Evolutionary conservation across 1,140 invertebrate species (phyloP).

Genomic region (Zaprionus vittiger): DNA sequence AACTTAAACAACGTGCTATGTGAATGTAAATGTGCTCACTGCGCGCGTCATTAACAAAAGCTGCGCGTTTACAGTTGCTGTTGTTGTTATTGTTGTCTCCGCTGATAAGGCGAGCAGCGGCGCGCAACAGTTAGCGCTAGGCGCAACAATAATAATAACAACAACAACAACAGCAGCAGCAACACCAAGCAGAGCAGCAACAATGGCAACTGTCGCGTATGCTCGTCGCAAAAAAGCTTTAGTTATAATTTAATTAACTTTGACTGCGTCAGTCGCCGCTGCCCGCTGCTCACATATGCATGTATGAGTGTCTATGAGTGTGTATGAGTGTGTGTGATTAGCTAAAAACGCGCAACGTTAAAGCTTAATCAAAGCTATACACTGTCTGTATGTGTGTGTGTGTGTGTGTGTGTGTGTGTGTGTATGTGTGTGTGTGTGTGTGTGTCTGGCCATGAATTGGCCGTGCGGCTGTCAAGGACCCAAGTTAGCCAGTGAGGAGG

Average conservation of each 20-base stretch:
- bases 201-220: slow-evolving; percentile 45
- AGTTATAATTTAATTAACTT: slow-evolving; percentile 80
- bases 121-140: slow-evolving; percentile 55
- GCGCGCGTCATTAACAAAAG: slow-evolving; percentile 53
- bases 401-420: slow-evolving; percentile 8
- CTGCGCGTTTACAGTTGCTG: slow-evolving; percentile 15
- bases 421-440: slow-evolving; percentile 18
- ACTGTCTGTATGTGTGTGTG: slow-evolving; percentile 8
- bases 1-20: slow-evolving; percentile 28
- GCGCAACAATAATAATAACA: slow-evolving; percentile 26
- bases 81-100: slow-evolving; percentile 15
- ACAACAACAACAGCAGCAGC: slow-evolving; percentile 13
- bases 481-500: background rate
- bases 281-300: background rate
- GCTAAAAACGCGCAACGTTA: slow-evolving; percentile 40
- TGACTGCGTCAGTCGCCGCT: slow-evolving; percentile 49
- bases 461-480: slow-evolving; percentile 44
- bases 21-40: slow-evolving; percentile 16
- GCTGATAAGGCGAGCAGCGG: slow-evolving; percentile 44
- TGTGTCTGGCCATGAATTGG: slow-evolving; percentile 28
- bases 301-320: slow-evolving; percentile 11
- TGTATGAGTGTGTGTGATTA: slow-evolving; percentile 38
- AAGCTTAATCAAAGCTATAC: slow-evolving; percentile 53
- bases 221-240: slow-evolving; percentile 68
- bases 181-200: slow-evolving; percentile 22